Evolutionary conservation across 2,113 vertebrate genomes (phyloP).

Genomic region (cattle (Bos taurus)): ARS-UCD2.0 NC_037352.1:6578501-6579000

Average conservation of each 20-base stretch:
- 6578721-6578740: neutral
- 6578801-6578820: neutral
- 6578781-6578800: neutral
- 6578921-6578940: neutral
- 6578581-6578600: neutral
- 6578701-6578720: neutral
- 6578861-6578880: neutral
- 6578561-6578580: neutral
- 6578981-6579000: neutral
- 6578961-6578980: neutral
- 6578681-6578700: neutral
- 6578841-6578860: neutral
- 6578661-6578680: neutral
- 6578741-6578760: neutral
- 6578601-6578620: fast-evolving
- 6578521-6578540: neutral
- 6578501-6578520: neutral
- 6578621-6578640: neutral
- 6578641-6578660: neutral
- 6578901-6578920: neutral
- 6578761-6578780: neutral
- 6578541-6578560: neutral
- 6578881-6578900: neutral
- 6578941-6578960: neutral
- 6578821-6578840: neutral